Evolutionary conservation across 2,797 vertebrate species (phyloP).

Genomic region (Spheniscus humboldti): DNA sequence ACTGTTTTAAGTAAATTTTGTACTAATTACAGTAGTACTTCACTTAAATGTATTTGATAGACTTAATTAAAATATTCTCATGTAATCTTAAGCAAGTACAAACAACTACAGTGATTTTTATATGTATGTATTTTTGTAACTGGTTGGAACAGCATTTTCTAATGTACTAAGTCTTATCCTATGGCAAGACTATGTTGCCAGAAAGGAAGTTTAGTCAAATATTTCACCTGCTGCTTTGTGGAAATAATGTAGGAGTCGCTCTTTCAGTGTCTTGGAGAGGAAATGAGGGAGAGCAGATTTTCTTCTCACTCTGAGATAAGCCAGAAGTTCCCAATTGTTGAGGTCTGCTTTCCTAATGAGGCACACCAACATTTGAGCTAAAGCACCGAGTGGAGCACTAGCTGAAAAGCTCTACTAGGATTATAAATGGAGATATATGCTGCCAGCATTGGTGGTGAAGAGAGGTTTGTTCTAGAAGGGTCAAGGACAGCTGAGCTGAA

Average conservation of each 20-base stretch:
- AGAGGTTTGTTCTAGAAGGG: neutral
- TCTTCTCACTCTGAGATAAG: neutral
- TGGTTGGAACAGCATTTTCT: neutral
- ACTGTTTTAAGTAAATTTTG: neutral
- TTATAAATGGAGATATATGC: neutral
- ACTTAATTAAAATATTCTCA: neutral
- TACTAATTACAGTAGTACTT: neutral
- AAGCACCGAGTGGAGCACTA: neutral
- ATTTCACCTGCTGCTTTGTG: constrained; percentile 32
- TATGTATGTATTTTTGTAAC: neutral
- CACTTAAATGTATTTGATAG: neutral
- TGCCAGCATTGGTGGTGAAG: neutral
- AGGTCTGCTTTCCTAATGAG: neutral
- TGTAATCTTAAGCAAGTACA: neutral
- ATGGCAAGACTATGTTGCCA: neutral
- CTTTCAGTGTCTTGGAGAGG: neutral
- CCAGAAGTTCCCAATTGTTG: neutral
- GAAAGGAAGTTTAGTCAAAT: constrained; percentile 12
- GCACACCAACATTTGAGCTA: neutral
- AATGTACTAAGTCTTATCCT: neutral
- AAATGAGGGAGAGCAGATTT: constrained; percentile 15
- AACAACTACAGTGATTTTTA: neutral
- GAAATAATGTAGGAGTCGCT: neutral
- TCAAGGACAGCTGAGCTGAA: neutral
- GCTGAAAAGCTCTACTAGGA: neutral